Conservation (phyloP, 1,140 invertebrate genomes). For the Tetramorium parvispinum region DNA sequence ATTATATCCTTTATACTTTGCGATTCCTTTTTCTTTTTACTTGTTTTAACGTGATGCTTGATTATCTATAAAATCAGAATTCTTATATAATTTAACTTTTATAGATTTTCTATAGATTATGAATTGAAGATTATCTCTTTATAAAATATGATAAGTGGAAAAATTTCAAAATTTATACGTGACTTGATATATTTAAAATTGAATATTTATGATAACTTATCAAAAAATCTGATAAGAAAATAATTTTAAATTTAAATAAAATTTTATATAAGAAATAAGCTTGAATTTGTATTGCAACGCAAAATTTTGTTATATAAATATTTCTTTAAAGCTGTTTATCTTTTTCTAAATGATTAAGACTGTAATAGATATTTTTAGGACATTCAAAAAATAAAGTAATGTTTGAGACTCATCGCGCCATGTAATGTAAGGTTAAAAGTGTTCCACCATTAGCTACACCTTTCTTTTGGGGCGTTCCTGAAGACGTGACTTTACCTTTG, state of each 20-base stretch:
- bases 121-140: background rate
- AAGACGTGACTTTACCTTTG: conserved; percentile 74
- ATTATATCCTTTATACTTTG: background rate
- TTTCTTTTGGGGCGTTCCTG: conserved; percentile 61
- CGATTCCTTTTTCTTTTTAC: background rate
- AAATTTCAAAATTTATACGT: background rate
- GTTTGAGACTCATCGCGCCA: conserved; percentile 37
- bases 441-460: conserved; percentile 69
- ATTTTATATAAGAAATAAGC: background rate
- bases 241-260: background rate
- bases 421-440: conserved; percentile 71
- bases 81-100: background rate
- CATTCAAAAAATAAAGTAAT: conserved; percentile 53
- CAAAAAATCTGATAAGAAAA: background rate
- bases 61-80: background rate
- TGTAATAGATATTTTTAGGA: conserved; percentile 52
- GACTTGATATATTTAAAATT: conserved; percentile 1
- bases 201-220: background rate
- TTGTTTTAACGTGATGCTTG: background rate
- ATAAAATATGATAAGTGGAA: background rate
- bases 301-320: background rate
- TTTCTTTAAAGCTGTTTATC: conserved; percentile 42
- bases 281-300: background rate
- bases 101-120: background rate
- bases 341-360: conserved; percentile 2